Conservation (phyloP, 2,113 vertebrate species). For the Malurus melanocephalus region DNA sequence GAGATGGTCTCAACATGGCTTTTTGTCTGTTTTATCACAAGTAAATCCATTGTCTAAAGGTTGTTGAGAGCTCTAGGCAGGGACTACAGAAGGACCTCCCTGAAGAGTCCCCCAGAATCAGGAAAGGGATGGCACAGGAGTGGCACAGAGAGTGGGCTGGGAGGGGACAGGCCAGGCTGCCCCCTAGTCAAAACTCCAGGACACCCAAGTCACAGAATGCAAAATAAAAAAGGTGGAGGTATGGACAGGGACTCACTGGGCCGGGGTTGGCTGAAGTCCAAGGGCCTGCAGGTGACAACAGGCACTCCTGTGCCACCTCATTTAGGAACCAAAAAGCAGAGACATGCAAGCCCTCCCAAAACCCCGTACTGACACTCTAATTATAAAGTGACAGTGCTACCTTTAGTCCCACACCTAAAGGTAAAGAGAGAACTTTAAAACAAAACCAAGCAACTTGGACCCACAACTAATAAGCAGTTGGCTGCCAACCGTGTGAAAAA, state of each 20-base stretch:
- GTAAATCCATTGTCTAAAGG: neutral
- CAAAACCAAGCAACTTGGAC: neutral
- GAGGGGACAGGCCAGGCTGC: neutral
- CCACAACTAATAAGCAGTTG: neutral
- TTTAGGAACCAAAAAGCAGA: neutral
- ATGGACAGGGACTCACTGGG: neutral
- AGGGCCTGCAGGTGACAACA: neutral
- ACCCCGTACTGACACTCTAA: accelerated
- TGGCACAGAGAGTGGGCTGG: accelerated
- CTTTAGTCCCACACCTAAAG: neutral
- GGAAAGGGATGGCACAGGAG: neutral
- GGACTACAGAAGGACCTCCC: neutral
- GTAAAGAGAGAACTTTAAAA: neutral
- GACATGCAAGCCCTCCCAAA: neutral
- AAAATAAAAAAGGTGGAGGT: neutral
- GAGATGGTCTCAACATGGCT: neutral
- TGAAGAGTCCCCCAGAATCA: neutral
- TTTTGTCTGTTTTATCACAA: neutral
- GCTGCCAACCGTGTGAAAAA: neutral
- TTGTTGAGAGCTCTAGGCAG: neutral
- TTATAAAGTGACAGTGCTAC: neutral
- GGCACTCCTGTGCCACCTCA: neutral
- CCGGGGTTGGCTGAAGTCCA: neutral
- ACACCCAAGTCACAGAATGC: neutral
- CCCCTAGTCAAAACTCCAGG: neutral